Conservation (phyloP, 2,113 vertebrate species). For the Peromyscus californicus region DNA sequence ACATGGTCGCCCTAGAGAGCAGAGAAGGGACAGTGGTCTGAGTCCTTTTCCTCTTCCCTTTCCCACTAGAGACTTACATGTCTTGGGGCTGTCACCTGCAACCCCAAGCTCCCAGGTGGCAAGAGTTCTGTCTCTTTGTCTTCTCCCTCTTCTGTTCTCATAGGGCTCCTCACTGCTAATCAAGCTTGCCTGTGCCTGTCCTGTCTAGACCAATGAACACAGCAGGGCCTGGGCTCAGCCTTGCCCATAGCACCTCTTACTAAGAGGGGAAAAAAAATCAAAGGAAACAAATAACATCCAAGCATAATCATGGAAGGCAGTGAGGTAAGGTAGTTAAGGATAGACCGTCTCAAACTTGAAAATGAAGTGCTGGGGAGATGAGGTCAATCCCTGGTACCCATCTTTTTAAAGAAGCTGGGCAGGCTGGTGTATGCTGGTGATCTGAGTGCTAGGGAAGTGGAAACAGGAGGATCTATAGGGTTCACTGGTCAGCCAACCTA, state of each 20-base stretch:
- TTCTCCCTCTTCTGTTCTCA: too few relatives aligned
- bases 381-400: neutral
- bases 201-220: neutral
- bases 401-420: neutral
- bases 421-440: neutral
- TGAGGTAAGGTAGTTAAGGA: neutral
- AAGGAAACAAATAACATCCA: neutral
- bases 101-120: neutral
- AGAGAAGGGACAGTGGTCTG: constrained; percentile 28
- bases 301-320: neutral
- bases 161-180: too few relatives aligned
- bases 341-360: neutral
- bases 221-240: neutral
- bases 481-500: neutral
- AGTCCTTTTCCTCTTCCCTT: neutral
- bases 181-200: neutral
- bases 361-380: neutral
- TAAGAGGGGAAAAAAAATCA: neutral
- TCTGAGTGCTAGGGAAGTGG: neutral
- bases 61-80: neutral
- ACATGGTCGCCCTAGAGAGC: constrained; percentile 94
- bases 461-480: neutral
- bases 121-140: neutral
- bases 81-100: neutral
- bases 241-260: neutral